Evolutionary conservation across 2,797 vertebrate species (phyloP), one percentile per base, ranked within the genome.

Genomic region (Falco naumanni): DNA sequence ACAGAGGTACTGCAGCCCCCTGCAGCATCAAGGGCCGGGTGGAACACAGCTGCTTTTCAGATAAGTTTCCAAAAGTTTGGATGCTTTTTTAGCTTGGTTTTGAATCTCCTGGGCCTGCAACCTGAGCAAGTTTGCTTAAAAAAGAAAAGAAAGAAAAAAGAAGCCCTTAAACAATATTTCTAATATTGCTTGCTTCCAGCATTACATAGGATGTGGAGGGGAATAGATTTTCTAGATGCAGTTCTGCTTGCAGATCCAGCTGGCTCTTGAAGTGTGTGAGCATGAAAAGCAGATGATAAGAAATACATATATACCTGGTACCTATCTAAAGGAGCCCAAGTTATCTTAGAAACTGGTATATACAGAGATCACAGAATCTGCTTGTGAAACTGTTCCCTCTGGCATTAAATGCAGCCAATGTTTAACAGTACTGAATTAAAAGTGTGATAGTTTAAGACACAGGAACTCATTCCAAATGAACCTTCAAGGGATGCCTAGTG

Each of bases 281-380:
- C 50, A 34, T 84, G 89, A 89, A 92, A 89, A 94, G 75, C 77
- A 89, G 89, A 87, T 90, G n/a, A 92, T 93, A 87, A 90, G 75
- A 72, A 87, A 89, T 51, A 86, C 26, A 22, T 75, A 31, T 60
- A 48, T 77, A 91, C 85, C 57, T 5, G 5, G 48, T 85, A 91
- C 54, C 84, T 85, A 65, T 72, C 90, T 94, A 43, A 89, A 89
- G 78, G 54, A 93, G 48, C 31, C 5, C 22, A 65, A 69, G 43
- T 89, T 89, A 90, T 95, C 93, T 93, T 86, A 89, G 94, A 91
- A 96, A 69, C 68, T 83, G 81, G 69, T 92, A 74, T 53, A 89
- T 81, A 78, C 37, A 90, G 81, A 71, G 78, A 95, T 95, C 81
- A 79, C 61, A 91, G 82, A 91, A 81, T 91, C 90, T 89, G 87